Percentiles rank a stretch among this genome's conserved stretches.
Evolutionary conservation across 2,888 invertebrate species (phyloP).

Genomic region (Hylaea fasciaria): DNA sequence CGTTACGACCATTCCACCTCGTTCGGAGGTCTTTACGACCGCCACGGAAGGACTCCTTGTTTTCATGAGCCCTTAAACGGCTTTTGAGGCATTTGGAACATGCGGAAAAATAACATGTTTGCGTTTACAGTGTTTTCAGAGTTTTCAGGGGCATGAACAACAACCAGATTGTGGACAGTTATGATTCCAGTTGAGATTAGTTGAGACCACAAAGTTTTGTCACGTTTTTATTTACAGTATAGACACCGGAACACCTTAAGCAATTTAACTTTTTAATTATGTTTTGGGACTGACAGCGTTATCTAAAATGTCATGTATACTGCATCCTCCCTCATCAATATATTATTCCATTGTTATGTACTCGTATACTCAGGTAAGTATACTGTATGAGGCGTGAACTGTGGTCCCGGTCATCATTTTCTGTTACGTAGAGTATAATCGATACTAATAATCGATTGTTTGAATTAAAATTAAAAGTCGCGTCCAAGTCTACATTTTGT

Average conservation of each 20-base stretch:
- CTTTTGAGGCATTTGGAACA: conserved; percentile 15
- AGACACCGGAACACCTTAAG: not conserved
- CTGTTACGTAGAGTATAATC: too few relatives aligned
- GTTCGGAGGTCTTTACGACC: conserved; percentile 30
- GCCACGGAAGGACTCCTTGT: conserved; percentile 22
- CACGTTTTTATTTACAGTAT: not conserved
- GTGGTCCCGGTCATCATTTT: too few relatives aligned
- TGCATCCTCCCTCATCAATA: too few relatives aligned
- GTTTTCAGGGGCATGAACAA: conserved; percentile 11
- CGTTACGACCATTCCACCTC: conserved; percentile 18
- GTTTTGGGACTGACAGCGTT: too few relatives aligned
- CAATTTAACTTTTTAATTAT: too few relatives aligned
- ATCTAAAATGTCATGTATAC: too few relatives aligned
- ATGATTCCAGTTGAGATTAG: conserved; percentile 6
- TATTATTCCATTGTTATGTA: too few relatives aligned
- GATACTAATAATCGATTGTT: too few relatives aligned
- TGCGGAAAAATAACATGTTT: conserved; percentile 33
- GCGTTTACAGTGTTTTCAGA: conserved; percentile 15
- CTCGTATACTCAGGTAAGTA: too few relatives aligned
- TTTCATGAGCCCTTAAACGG: conserved; percentile 29
- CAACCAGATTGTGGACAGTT: conserved; percentile 12
- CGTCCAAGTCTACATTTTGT: too few relatives aligned
- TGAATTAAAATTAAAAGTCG: too few relatives aligned
- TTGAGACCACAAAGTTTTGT: not conserved
- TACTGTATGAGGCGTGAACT: too few relatives aligned